Evolutionary conservation across 2,888 invertebrate species (phyloP).

Genomic region (Silvanus unidentatus): DNA sequence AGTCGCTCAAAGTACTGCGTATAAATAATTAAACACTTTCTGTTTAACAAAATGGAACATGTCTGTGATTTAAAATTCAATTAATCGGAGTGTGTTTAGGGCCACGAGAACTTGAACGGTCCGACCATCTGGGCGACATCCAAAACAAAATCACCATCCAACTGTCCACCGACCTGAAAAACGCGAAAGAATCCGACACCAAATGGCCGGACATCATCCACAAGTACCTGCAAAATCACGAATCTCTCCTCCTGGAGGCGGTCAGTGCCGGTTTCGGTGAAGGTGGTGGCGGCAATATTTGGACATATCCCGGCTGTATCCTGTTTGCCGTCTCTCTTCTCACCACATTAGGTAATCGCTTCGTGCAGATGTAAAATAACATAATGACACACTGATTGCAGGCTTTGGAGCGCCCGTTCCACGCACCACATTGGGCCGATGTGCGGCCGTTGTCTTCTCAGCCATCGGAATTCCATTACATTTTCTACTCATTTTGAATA

Average conservation of each 20-base stretch:
- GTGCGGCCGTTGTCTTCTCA: conserved; percentile 58
- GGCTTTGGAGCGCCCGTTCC: conserved; percentile 71
- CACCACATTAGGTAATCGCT: conserved; percentile 66
- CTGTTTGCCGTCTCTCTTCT: conserved; percentile 64
- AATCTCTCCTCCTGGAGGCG: conserved; percentile 53
- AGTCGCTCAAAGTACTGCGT: too few species aligned
- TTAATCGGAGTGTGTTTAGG: too few species aligned
- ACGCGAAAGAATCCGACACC: conserved; percentile 51
- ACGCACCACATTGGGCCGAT: conserved; percentile 57
- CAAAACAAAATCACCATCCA: conserved; percentile 59
- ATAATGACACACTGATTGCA: conserved; percentile 33
- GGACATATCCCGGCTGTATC: conserved; percentile 64
- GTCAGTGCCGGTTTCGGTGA: conserved; percentile 53
- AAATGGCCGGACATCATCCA: conserved; percentile 58
- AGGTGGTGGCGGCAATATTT: conserved; percentile 55
- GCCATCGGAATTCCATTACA: conserved; percentile 62
- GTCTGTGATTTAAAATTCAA: too few species aligned
- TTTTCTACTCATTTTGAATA: conserved; percentile 55
- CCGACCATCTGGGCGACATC: conserved; percentile 50
- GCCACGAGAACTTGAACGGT: conserved; percentile 54
- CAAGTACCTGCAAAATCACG: conserved; percentile 52
- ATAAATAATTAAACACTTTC: too few species aligned
- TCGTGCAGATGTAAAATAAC: conserved; percentile 30
- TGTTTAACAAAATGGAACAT: too few species aligned
- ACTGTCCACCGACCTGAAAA: conserved; percentile 59